Base-by-base conservation (phyloP, 2,888 invertebrate genomes). In the Drosophila mercatorum region DNA sequence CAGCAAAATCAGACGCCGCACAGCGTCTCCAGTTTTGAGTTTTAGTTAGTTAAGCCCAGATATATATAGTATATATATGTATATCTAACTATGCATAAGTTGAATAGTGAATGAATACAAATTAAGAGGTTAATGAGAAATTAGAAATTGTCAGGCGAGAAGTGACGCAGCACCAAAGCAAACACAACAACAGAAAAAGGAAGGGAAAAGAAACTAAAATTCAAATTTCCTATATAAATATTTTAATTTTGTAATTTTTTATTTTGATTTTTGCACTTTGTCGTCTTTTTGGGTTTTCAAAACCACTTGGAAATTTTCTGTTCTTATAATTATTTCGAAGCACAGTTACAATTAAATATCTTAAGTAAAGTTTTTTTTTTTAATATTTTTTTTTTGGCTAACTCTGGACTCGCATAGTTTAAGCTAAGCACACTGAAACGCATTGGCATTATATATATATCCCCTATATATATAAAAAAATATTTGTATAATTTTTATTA, bases 141-240 rank as follows among this genome's bases (percentile, higher is more conserved):
- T 59, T 46, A 10, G 40, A 40, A 51, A 43, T 74, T 69, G 52
- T 60, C 55, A 47, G 46, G 67, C 60, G 60, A 49, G 44, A 73
- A 38, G 53, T 8, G 47, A 38, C 36, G 44, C 63, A 51, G 76
- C 76, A 77, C 76, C 76, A 77, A 77, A 77, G 77, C 70, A 67
- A 75, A 60, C 52, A 66, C 49, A 40, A 26, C 12, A 26, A 26
- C 3, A 12, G 22, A 41, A 46, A 17, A 26, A 26, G 14, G 36
- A 67, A 22, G 22, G 38, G 22, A 26, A 40, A 43, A 11, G 0
- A 49, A 14, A 14, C 40, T 40, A 34, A 62, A 17, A 63, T 28
- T 41, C 36, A 36, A 17, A 17, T 17, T 17, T 17, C 17, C 17
- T 17, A 17, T 17, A 17, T 17, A 17, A 17, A 17, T 17, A 17